Conservation (phyloP, 2,888 invertebrate genomes). For the Trissoscelio sp. region DNA sequence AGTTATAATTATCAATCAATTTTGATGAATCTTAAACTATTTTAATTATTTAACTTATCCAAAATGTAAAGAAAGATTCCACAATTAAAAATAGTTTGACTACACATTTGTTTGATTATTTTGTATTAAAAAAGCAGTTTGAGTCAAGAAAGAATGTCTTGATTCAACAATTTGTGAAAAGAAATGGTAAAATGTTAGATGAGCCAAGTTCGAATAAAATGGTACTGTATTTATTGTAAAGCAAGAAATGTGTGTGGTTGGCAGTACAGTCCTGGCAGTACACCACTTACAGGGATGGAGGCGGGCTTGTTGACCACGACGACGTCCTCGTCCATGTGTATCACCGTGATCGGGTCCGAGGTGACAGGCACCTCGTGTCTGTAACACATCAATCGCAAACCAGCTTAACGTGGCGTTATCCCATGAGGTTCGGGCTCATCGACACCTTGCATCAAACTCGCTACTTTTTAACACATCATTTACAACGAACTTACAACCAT, state of each 20-base stretch:
- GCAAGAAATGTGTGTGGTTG: slow-evolving; percentile 73
- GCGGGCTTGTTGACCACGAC: slow-evolving; percentile 99
- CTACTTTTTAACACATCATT: slow-evolving; percentile 45
- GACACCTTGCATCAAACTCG: slow-evolving; percentile 45
- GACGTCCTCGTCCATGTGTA: slow-evolving; percentile 99
- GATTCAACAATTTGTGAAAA: neutral
- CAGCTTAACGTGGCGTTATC: slow-evolving; percentile 83
- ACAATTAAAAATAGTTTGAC: no score
- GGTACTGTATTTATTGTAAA: slow-evolving; percentile 41
- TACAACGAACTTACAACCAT: slow-evolving; percentile 18
- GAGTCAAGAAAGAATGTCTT: no score
- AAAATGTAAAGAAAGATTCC: no score
- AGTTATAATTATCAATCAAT: no score
- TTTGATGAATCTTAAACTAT: no score
- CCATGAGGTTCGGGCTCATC: slow-evolving; percentile 66
- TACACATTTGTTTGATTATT: no score
- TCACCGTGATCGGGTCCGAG: slow-evolving; percentile 97
- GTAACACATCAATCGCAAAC: slow-evolving; percentile 86
- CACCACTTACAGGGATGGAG: slow-evolving; percentile 99
- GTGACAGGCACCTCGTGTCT: slow-evolving; percentile 99
- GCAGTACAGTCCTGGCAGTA: slow-evolving; percentile 85
- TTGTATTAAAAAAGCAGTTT: no score
- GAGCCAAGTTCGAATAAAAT: slow-evolving; percentile 27
- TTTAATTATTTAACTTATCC: no score
- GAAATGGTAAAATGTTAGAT: slow-evolving; percentile 2